These are phyloP conservation scores for Rhynchomys soricoides DNA, from an alignment of 2,113 vertebrate genomes.

Conservation along the genomic window DNA sequence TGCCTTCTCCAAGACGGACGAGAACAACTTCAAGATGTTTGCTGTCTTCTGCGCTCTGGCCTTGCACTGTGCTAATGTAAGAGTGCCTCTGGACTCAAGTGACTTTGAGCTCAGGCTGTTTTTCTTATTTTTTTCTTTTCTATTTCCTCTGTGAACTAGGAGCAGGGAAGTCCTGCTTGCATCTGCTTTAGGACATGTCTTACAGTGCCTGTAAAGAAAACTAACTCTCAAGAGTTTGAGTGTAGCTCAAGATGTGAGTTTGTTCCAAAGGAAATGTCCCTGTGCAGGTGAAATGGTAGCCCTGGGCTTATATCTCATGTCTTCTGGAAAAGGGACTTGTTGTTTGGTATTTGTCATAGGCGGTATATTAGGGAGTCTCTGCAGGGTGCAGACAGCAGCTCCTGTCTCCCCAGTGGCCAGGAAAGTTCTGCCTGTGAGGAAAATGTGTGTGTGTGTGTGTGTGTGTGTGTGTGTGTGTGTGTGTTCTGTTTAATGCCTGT, in stretches of 20 bases:
- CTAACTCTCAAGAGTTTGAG: neutral
- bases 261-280: neutral
- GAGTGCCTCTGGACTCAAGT: slow-evolving; percentile 70
- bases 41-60: slow-evolving; percentile 99
- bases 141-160: neutral
- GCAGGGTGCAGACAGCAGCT: rapidly evolving
- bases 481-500: rapidly evolving
- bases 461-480: too few species aligned
- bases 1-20: slow-evolving; percentile 99
- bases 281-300: rapidly evolving
- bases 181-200: neutral
- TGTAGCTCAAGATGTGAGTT: neutral
- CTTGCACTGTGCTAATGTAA: slow-evolving; percentile 99
- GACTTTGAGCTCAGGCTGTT: rapidly evolving
- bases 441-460: too few species aligned
- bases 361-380: rapidly evolving
- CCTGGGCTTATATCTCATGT: rapidly evolving
- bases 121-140: neutral
- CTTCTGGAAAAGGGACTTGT: neutral
- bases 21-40: slow-evolving; percentile 99
- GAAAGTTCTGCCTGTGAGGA: neutral
- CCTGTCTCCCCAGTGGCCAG: neutral
- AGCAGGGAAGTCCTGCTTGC: neutral
- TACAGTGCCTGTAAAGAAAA: neutral
- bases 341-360: rapidly evolving